These are phyloP conservation scores for Pluvianellus socialis DNA, from an alignment of 2,113 vertebrate species.

Conservation along the genomic window DNA sequence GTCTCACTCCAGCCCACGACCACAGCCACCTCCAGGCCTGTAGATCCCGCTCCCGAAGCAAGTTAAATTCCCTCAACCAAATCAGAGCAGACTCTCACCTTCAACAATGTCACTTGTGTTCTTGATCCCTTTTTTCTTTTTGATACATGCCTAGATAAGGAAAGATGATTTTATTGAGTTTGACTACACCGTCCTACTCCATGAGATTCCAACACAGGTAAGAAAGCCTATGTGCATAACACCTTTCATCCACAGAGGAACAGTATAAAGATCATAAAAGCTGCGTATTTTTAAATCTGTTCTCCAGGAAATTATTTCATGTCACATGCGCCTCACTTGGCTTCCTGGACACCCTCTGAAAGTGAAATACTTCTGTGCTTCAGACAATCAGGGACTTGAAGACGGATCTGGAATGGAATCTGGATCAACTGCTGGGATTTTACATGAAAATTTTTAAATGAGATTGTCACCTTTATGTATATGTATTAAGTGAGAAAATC, in stretches of 20 bases:
- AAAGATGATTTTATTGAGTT: slow-evolving; percentile 58
- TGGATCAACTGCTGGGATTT: slow-evolving; percentile 18
- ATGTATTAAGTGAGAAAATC: neutral
- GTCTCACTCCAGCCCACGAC: neutral
- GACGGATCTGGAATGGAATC: slow-evolving; percentile 57
- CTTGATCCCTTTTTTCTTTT: neutral
- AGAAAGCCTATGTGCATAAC: neutral
- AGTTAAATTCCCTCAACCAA: neutral
- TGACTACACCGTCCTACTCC: slow-evolving; percentile 68
- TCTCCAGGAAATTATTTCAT: slow-evolving; percentile 71
- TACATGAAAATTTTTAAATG: neutral
- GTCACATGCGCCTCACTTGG: slow-evolving; percentile 73
- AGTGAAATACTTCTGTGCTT: slow-evolving; percentile 68
- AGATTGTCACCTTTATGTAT: neutral
- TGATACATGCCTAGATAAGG: slow-evolving; percentile 45
- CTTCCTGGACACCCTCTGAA: slow-evolving; percentile 24
- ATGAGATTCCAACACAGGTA: slow-evolving; percentile 76
- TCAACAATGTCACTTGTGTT: neutral
- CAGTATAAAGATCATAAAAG: neutral
- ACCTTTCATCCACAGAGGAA: neutral
- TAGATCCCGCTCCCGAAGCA: neutral
- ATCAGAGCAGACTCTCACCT: neutral
- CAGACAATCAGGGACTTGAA: neutral
- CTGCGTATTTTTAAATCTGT: neutral
- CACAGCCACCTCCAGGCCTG: neutral